Base-by-base conservation (phyloP, 2,797 vertebrate genomes). In the Arrhamphus sclerolepis region DNA sequence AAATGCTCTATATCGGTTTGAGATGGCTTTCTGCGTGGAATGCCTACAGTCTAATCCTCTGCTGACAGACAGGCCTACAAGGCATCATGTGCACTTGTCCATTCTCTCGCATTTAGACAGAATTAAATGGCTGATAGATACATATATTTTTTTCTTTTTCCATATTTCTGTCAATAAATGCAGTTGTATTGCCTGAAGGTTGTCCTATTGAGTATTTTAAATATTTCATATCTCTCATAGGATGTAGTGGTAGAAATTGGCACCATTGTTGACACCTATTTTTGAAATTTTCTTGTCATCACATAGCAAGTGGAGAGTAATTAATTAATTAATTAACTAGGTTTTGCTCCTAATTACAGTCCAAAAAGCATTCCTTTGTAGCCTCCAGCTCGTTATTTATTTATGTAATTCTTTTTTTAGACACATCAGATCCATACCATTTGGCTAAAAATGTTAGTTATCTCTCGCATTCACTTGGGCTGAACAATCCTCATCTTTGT, bases 11-110 rank as follows among this genome's bases (percentile, higher is more conserved):
- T 87, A 55, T 87, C 73, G 75, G 89, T 88, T 92, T 88, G 89
- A 91, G 91, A 91, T 86, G 84, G 91, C 89, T 86, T 92, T 89
- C 87, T 83, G 82, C 81, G 72, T 86, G 92, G 91, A 93, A 95
- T 93, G 92, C 72, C 73, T 81, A 80, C 72, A 11, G 78, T 76
- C 80, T 94, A 94, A 95, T 94, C 93, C 92, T 6, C 66, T 89
- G 92, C 75, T 94, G 94, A 95, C 91, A 94, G 94, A 94, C 84
- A 66, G 83, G 86, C 87, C 93, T 91, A 91, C 92, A 89, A 84
- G 69, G 68, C 85, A 87, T 82, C 72, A 77, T 66, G 80, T 51
- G 63, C 70, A 75, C 52, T 81, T 56, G 70, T 85, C 91, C 89
- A 89, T 75, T 79, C 63, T 74, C 70, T 57, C 20, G 40, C 70